Evolutionary conservation across 2,888 invertebrate species (phyloP).

Genomic region (Macaria liturata): DNA sequence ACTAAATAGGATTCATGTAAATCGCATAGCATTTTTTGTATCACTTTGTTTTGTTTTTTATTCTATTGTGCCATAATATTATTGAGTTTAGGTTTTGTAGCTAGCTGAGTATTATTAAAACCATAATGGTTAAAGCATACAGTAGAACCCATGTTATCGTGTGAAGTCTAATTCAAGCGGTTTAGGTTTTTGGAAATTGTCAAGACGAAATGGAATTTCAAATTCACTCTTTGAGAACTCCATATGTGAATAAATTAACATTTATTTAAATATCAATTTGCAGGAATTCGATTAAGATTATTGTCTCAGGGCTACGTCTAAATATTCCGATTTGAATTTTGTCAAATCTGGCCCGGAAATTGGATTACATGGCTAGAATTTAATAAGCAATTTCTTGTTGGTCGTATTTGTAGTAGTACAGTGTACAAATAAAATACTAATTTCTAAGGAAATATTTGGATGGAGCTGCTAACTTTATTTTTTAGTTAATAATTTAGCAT

Average conservation of each 20-base stretch:
- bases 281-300: conserved; percentile 6
- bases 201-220: conserved; percentile 10
- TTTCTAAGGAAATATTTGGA: too few species aligned
- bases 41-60: too few species aligned
- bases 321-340: conserved; percentile 4
- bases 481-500: too few species aligned
- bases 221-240: background rate
- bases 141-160: background rate
- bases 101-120: too few species aligned
- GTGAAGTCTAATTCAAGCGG: conserved; percentile 6
- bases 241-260: conserved; percentile 22
- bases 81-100: too few species aligned
- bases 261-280: conserved; percentile 12
- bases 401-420: too few species aligned
- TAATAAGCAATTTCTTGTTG: too few species aligned
- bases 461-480: too few species aligned
- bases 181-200: conserved; percentile 9
- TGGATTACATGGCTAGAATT: background rate
- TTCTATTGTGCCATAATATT: too few species aligned
- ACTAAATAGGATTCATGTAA: too few species aligned
- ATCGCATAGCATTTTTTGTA: too few species aligned
- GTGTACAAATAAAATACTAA: too few species aligned
- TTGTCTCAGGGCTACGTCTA: background rate
- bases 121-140: background rate
- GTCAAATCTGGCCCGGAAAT: background rate